Evolutionary conservation across 2,888 invertebrate genomes (phyloP).

Genomic region (Ceratothoa steindachneri): DNA sequence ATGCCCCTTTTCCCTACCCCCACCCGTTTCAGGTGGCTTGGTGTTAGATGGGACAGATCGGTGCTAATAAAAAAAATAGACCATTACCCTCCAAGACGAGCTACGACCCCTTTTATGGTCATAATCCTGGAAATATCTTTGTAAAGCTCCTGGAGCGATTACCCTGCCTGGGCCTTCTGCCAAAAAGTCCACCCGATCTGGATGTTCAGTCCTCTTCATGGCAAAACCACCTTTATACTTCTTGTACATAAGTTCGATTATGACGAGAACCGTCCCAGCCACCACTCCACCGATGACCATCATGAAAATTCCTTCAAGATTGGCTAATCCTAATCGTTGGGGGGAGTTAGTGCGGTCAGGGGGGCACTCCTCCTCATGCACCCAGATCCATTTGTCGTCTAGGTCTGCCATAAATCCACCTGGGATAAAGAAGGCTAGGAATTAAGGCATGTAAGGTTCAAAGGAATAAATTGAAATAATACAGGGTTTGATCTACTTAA

Average conservation of each 20-base stretch:
- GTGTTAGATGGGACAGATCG: no score
- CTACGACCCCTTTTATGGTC: no score
- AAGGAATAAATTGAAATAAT: not conserved
- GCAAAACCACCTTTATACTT: slow-evolving; percentile 83
- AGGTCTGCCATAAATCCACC: slow-evolving; percentile 97
- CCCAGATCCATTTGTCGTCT: slow-evolving; percentile 94
- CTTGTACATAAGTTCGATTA: slow-evolving; percentile 95
- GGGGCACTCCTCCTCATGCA: slow-evolving; percentile 74
- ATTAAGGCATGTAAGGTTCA: no score
- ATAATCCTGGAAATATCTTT: no score
- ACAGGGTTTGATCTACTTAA: not conserved
- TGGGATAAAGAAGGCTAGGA: slow-evolving; percentile 56
- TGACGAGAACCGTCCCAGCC: slow-evolving; percentile 87
- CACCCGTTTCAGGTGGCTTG: no score
- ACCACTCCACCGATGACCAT: slow-evolving; percentile 82
- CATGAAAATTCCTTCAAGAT: slow-evolving; percentile 99
- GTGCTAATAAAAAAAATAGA: no score
- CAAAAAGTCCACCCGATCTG: no score
- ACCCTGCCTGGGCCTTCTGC: no score
- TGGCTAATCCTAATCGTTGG: slow-evolving; percentile 91
- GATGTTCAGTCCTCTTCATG: no score
- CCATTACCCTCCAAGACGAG: no score
- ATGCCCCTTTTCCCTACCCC: no score
- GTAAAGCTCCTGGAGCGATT: no score
- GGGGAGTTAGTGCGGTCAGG: slow-evolving; percentile 58